Evolutionary conservation across 2,888 invertebrate species (phyloP), one percentile per base, ranked within the genome.

Genomic region (Lomographa bimaculata): DNA sequence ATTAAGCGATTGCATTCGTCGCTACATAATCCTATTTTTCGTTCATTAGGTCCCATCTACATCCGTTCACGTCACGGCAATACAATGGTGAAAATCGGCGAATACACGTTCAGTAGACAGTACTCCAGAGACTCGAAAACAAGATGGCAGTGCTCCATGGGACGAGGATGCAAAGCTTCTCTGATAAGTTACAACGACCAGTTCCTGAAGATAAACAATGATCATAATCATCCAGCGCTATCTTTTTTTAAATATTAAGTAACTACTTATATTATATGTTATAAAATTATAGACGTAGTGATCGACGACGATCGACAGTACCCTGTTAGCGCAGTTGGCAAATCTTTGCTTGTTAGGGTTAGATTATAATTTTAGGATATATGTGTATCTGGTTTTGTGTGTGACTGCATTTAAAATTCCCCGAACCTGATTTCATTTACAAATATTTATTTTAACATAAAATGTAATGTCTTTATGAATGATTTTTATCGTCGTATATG

Each of bases 71-170:
- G 43, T 5, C 29, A 20, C 19, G 59, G 60, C 3, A 52, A 50
- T 1, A 40, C 35, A 0, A 29, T 62, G 20, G 21, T 70, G 1
- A 35, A 34, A 6, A 23, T 46, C 2, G 37, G 36, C 0, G 51
- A 50, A 0, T 60, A 50, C 26, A 60, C 46, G 0, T 65, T 52
- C 12, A 46, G 30, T 2, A 46, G 33, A 0, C 32, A 52, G 3
- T 20, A 32, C 6, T 24, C 17, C 0, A 12, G 9, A 0, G 54
- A 54, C 2, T 5, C 7, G 2, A 59, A 45, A 26, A 50, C 35
- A 0, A 34, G 54, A 1, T 63, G 63, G 57, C 25, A 24, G 2
- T 56, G 59, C 19, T 47, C 39, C 3, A 43, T 41, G 0, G 11
- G 43, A n/a, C 9, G 29, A 14, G 30, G 35, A n/a, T 53, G 54